Percentiles rank a stretch among this genome's conserved stretches.
Evolutionary conservation across 2,113 vertebrate species (phyloP).

Genomic region (Turdus rufiventris): DNA sequence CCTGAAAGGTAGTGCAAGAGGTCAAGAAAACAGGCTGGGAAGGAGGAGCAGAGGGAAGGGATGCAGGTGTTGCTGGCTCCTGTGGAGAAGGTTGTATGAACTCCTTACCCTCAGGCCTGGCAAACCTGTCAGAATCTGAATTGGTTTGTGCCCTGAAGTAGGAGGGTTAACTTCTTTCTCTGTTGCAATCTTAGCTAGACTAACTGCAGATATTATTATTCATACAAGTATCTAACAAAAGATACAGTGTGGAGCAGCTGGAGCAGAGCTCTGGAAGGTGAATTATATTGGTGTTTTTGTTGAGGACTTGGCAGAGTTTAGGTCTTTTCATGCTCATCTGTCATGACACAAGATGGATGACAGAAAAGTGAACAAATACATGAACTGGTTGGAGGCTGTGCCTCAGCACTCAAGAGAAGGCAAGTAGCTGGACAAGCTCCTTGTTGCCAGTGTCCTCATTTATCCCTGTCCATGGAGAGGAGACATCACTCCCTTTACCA

Average conservation of each 20-base stretch:
- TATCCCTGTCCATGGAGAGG: background rate
- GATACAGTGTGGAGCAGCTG: constrained; percentile 10
- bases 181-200: background rate
- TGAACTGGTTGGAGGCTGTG: background rate
- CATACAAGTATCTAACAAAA: background rate
- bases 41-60: background rate
- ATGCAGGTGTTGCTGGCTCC: background rate
- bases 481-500: background rate
- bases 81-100: background rate
- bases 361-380: background rate
- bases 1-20: background rate
- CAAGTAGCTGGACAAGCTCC: background rate
- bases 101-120: background rate
- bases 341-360: background rate
- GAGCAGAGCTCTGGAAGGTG: background rate
- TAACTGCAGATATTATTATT: background rate
- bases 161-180: background rate
- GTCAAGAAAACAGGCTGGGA: background rate
- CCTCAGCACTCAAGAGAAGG: background rate
- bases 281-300: constrained; percentile 22
- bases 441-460: background rate
- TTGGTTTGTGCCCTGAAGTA: background rate
- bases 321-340: background rate
- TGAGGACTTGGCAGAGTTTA: background rate
- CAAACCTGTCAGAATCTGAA: background rate